These are phyloP conservation scores for Cossypha caffra DNA, from an alignment of 2,797 vertebrate genomes.

Conservation along the genomic window DNA sequence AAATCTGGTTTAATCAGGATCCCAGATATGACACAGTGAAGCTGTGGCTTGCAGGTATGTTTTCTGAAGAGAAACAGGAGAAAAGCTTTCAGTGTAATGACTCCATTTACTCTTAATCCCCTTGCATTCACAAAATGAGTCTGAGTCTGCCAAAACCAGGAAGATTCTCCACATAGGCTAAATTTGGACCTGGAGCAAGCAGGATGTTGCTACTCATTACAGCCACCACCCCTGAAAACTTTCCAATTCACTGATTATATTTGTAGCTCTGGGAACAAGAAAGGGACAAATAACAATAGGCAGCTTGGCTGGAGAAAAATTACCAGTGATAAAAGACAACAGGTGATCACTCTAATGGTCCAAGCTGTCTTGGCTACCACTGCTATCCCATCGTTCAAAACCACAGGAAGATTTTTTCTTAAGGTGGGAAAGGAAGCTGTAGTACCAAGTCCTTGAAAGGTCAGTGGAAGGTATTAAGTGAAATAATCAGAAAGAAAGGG, in stretches of 20 bases:
- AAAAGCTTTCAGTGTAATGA: background rate
- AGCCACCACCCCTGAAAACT: background rate
- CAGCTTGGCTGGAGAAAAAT: constrained; percentile 37
- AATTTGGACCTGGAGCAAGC: background rate
- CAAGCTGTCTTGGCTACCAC: background rate
- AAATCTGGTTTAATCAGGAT: background rate
- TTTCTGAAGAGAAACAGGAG: background rate
- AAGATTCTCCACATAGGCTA: background rate
- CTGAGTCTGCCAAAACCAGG: background rate
- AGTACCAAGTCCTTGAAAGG: constrained; percentile 20
- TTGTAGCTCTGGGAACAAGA: background rate
- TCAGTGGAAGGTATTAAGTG: background rate
- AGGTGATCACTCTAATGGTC: constrained; percentile 19
- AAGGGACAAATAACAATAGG: background rate
- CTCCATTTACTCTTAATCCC: background rate
- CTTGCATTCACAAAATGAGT: background rate
- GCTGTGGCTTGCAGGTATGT: background rate
- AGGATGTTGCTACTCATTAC: background rate
- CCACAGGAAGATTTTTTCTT: background rate
- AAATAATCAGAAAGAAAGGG: background rate
- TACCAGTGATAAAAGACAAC: constrained; percentile 12
- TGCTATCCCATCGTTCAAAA: constrained; percentile 13
- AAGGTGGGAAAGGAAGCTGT: background rate
- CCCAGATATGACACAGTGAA: background rate
- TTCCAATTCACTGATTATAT: background rate